Conservation (phyloP, 2,888 invertebrate genomes). For the Emesis russula region DNA sequence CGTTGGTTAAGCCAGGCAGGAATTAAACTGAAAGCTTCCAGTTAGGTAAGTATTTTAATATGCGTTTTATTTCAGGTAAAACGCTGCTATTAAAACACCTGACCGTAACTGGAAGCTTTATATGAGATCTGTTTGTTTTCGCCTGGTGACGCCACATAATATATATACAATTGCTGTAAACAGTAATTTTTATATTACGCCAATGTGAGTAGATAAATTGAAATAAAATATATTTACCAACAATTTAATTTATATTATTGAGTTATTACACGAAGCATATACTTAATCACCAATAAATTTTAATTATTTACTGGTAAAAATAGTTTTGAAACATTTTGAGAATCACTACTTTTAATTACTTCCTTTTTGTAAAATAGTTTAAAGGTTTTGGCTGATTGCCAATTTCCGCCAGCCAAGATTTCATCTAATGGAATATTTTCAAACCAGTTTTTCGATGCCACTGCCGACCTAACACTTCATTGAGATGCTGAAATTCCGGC, state of each 20-base stretch:
- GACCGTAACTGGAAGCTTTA: slow-evolving; percentile 47
- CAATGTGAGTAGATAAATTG: too few species aligned
- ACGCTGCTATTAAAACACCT: slow-evolving; percentile 57
- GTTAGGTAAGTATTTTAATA: slow-evolving; percentile 14
- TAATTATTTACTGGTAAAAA: neutral
- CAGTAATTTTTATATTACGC: too few species aligned
- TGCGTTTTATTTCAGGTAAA: slow-evolving; percentile 26
- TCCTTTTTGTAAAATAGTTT: neutral
- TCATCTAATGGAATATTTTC: slow-evolving; percentile 34
- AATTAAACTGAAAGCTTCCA: slow-evolving; percentile 17
- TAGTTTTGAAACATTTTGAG: neutral
- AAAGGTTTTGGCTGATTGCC: slow-evolving; percentile 40
- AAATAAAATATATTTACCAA: too few species aligned
- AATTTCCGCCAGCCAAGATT: slow-evolving; percentile 43
- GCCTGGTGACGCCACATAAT: slow-evolving; percentile 39
- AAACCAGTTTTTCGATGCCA: slow-evolving; percentile 81
- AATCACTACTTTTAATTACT: neutral
- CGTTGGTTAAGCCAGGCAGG: slow-evolving; percentile 36
- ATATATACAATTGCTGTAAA: too few species aligned
- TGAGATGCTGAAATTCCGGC: slow-evolving; percentile 73
- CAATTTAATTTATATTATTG: too few species aligned
- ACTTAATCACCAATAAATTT: too few species aligned
- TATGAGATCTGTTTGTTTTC: slow-evolving; percentile 47
- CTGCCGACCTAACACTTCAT: slow-evolving; percentile 81
- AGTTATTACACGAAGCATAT: too few species aligned